Conservation (phyloP, 1,140 invertebrate genomes). For the Palaemon carinicauda region DNA sequence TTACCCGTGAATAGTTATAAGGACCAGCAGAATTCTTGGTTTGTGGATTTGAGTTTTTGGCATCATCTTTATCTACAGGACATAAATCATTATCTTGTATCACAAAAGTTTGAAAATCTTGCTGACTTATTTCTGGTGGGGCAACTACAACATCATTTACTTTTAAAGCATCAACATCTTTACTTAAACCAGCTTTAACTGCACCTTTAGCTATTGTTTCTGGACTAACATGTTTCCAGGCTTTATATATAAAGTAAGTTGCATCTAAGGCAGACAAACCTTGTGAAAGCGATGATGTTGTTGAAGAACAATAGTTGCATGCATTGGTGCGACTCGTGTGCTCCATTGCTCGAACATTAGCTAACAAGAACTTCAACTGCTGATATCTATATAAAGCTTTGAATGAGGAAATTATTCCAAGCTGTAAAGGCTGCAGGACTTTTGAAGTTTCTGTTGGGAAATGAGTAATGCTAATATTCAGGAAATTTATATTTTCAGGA, state of each 20-base stretch:
- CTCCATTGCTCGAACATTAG: constrained; percentile 35
- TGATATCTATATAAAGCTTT: constrained; percentile 46
- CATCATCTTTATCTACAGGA: neutral
- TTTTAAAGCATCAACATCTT: constrained; percentile 49
- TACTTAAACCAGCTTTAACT: constrained; percentile 52
- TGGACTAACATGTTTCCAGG: constrained; percentile 52
- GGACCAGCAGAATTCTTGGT: neutral
- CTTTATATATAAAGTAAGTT: constrained; percentile 39
- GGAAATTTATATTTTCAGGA: constrained; percentile 40
- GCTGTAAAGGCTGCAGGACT: constrained; percentile 34
- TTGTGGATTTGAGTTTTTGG: neutral
- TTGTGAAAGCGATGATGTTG: neutral
- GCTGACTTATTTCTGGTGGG: constrained; percentile 33
- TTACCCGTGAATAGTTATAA: constrained; percentile 22
- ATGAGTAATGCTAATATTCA: constrained; percentile 41
- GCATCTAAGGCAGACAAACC: constrained; percentile 39
- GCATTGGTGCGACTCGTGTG: constrained; percentile 5
- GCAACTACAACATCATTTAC: constrained; percentile 18
- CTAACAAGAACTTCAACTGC: constrained; percentile 18
- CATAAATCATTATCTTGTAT: constrained; percentile 6
- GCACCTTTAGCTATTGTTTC: constrained; percentile 48
- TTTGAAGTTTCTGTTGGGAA: constrained; percentile 34
- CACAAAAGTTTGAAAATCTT: constrained; percentile 44
- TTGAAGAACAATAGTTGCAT: constrained; percentile 16
- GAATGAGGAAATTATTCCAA: constrained; percentile 34